Conservation (phyloP, 2,113 vertebrate species). For the Cercocebus atys region DNA sequence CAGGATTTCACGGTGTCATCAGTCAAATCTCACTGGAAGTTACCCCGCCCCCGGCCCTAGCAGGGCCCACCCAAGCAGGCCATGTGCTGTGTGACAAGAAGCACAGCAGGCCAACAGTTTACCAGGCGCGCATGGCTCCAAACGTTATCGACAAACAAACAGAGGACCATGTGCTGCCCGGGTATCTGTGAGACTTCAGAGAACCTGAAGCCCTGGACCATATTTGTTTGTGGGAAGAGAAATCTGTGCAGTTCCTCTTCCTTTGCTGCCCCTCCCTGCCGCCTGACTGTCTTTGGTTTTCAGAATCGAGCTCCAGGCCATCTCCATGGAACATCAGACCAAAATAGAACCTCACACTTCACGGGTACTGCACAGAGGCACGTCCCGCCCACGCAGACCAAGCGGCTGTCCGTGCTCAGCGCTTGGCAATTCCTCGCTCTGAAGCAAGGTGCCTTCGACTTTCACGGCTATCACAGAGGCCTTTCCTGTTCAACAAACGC, state of each 20-base stretch:
- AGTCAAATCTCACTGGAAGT: neutral
- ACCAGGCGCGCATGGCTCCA: neutral
- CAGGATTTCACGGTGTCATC: neutral
- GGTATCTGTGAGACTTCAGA: neutral
- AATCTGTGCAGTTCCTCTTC: neutral
- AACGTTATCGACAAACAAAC: neutral
- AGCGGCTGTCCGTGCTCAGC: neutral
- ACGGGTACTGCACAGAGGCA: accelerated
- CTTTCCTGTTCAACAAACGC: conserved; percentile 63
- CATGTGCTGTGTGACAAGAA: neutral
- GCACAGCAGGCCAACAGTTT: neutral
- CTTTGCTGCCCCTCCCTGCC: neutral
- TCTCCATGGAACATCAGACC: neutral
- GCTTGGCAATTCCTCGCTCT: neutral
- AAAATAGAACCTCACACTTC: neutral
- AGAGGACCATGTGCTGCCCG: neutral
- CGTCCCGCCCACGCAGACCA: accelerated
- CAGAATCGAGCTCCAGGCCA: neutral
- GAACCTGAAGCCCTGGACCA: neutral
- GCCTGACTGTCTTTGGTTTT: neutral
- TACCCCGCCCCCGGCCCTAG: neutral
- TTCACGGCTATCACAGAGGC: conserved; percentile 20
- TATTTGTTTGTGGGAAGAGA: conserved; percentile 10
- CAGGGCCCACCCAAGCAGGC: neutral
- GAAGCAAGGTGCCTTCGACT: conserved; percentile 11